Evolutionary conservation across 2,797 vertebrate genomes (phyloP), one percentile per base, ranked within the genome.

Genomic region (Falco berigora): DNA sequence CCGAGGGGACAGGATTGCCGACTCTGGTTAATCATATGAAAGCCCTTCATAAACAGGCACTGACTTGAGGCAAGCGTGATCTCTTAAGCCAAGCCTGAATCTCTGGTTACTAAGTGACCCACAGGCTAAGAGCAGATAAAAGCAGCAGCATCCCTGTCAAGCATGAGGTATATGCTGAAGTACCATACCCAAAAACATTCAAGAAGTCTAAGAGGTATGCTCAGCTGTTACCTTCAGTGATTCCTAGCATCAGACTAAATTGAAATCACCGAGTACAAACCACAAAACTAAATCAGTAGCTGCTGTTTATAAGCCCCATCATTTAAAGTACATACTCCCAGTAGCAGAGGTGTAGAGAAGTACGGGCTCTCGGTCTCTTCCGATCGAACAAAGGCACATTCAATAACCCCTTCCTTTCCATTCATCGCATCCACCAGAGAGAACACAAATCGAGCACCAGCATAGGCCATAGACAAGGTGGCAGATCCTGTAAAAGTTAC

Each of bases 381-480:
- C 0, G 99, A 99, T 32, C 98, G 98, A 76, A 99, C 98, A 16
- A 98, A 99, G 15, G 99, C 97, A 52, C 99, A 99, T 86, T 99
- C 99, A 4, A 99, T 98, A 27, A 99, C 99, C 1, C 99, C 99
- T 74, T 99, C 98, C 96, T 99, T 99, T 9, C 99, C 99, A 2
- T 99, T 99, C 98, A 99, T 99, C 25, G 99, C 99, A 7, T 99
- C 99, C 97, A 99, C 87, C 53, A 99, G 97, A 6, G 99, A 99
- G 98, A 99, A 99, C 78, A 99, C 99, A 94, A 99, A 99, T 2
- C 99, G 98, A 83, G 99, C 99, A 1, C 99, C 99, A 2, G 99
- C 99, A 0, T 99, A 99, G 0, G 99, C 99, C 99, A 99, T 99
- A 14, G 99, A 99, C 61, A 99, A 98, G 12, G 99, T 99, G 27